phyloP scores from a whole-genome alignment of 2,113 vertebrate species.

The Ardeotis arabs region DNA sequence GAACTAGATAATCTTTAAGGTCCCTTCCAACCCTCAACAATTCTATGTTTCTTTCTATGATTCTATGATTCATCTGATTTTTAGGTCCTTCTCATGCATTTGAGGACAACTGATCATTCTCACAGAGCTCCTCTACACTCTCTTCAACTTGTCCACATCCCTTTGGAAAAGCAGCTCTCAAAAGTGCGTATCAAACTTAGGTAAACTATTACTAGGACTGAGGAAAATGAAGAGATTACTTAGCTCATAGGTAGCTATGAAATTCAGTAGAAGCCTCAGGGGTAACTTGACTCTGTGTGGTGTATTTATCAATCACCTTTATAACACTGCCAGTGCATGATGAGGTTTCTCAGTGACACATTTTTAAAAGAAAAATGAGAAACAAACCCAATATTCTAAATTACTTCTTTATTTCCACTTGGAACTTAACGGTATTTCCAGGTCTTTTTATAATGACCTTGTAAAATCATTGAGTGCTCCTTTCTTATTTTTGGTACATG shows the following conservation, averaged over 20 bases:
- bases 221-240: background rate
- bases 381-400: background rate
- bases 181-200: background rate
- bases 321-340: background rate
- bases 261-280: background rate
- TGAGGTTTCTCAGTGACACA: background rate
- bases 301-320: background rate
- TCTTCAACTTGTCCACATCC: background rate
- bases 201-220: background rate
- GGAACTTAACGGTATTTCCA: background rate
- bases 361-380: background rate
- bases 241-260: background rate
- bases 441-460: background rate
- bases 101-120: background rate
- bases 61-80: background rate
- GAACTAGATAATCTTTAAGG: background rate
- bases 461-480: background rate
- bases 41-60: background rate
- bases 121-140: background rate
- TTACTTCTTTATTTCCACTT: constrained; percentile 2
- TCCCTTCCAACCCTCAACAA: background rate
- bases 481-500: background rate
- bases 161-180: background rate
- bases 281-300: background rate
- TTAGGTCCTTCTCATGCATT: background rate